A percentile compares a stretch with the other conserved stretches of the same genome.
These are phyloP conservation scores for Caiman crocodilus DNA, from an alignment of 2,797 vertebrate genomes.

Conservation along the genomic window DNA sequence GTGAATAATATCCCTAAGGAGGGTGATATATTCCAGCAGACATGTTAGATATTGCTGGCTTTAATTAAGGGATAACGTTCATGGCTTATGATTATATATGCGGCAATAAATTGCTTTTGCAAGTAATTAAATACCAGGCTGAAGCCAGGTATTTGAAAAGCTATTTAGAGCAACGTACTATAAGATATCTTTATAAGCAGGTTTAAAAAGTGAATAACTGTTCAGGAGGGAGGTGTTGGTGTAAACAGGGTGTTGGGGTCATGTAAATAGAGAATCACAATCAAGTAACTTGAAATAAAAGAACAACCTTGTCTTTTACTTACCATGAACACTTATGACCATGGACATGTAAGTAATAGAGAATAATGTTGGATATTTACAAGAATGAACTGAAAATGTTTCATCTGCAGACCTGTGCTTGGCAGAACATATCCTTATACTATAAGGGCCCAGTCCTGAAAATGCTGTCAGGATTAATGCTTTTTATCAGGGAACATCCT, in stretches of 20 bases:
- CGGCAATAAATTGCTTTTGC: conserved; percentile 33
- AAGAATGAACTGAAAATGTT: background rate
- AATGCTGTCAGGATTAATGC: background rate
- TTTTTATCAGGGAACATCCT: background rate
- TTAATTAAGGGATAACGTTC: conserved; percentile 11
- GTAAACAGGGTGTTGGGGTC: accelerated
- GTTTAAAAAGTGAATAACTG: background rate
- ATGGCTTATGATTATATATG: background rate
- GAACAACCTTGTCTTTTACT: accelerated
- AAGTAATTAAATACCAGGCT: conserved; percentile 16
- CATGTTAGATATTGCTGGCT: background rate
- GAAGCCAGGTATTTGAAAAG: background rate
- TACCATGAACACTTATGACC: background rate
- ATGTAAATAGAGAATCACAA: background rate
- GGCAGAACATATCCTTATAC: background rate
- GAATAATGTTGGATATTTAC: background rate
- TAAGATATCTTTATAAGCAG: background rate
- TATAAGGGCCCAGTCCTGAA: background rate
- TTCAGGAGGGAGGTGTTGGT: background rate
- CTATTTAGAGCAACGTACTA: background rate
- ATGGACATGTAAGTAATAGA: background rate
- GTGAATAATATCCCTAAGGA: background rate
- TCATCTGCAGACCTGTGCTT: background rate
- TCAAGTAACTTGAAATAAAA: background rate
- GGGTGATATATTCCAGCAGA: background rate